Percentiles rank a stretch among this genome's conserved stretches.
Conservation (phyloP, 2,797 vertebrate species). For the Dallia pectoralis region DNA sequence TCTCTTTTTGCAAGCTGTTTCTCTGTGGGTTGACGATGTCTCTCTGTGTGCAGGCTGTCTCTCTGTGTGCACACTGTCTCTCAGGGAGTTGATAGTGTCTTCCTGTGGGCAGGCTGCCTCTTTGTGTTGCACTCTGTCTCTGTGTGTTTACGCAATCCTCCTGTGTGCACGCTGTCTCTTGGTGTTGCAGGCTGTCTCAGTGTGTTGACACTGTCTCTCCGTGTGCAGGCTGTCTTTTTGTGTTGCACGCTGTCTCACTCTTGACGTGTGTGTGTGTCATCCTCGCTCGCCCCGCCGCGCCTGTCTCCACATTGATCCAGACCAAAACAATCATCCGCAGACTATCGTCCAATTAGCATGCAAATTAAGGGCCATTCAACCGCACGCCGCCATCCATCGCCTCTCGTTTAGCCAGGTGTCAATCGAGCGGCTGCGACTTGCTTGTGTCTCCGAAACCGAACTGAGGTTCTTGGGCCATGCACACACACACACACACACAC, state of each 20-base stretch:
- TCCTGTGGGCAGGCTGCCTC: too few species aligned
- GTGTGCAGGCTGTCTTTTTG: not conserved
- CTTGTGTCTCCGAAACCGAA: not conserved
- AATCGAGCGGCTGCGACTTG: constrained; percentile 30
- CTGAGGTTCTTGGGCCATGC: not conserved
- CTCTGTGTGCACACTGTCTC: too few species aligned
- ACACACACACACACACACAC: not conserved
- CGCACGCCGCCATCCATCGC: constrained; percentile 41
- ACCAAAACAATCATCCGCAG: constrained; percentile 55
- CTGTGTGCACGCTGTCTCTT: not conserved
- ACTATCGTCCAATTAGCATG: constrained; percentile 55
- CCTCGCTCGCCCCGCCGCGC: constrained; percentile 7
- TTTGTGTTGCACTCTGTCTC: too few species aligned
- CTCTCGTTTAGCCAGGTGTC: constrained; percentile 51
- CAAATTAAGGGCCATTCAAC: constrained; percentile 52
- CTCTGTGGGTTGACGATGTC: not conserved
- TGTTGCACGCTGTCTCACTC: not conserved
- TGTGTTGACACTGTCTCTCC: not conserved
- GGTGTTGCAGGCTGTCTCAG: too few species aligned
- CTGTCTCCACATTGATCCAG: constrained; percentile 53
- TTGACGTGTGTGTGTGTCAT: constrained; percentile 10
- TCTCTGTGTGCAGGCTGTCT: too few species aligned
- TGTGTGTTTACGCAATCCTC: not conserved
- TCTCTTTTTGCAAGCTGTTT: too few species aligned
- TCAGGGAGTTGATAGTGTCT: not conserved